Evolutionary conservation across 2,888 invertebrate genomes (phyloP), one percentile per base, ranked within the genome.

Genomic region (Chymomyza amoena): DNA sequence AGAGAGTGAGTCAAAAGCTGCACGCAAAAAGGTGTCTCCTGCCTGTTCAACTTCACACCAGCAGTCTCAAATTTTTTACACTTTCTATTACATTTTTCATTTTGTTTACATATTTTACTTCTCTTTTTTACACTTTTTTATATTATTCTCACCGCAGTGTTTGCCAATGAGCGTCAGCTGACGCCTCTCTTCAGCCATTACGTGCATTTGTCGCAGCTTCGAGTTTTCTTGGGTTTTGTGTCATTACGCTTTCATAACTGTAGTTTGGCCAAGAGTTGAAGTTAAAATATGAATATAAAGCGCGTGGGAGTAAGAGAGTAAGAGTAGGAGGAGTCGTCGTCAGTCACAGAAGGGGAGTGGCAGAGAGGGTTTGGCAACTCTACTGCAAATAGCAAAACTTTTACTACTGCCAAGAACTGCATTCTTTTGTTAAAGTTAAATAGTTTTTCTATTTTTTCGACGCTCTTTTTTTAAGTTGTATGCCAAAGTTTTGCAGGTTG

Each of bases 181-280:
- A 18, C 54, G 25, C 20, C 28, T 20, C 25, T 69, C 62, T 56
- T 54, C 45, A 69, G 80, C 71, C 80, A 82, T 82, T 82, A 71
- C 64, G 75, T 68, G 72, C 78, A 70, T 77, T 82, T 67, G 64
- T 63, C 69, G 78, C 76, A 70, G 78, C 70, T 75, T 60, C 13
- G 25, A 15, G 25, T 15, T 25, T 16, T 10, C 57, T 20, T 20
- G 66, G 65, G 61, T 69, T 75, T 45, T 45, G 10, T 87, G 80
- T 78, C 83, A 85, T 83, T 82, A 83, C 65, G 68, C 73, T 87
- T 85, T 87, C 73, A 81, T 84, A 69, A 69, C 70, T 78, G 80
- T 78, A 75, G 81, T 81, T 81, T 84, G 71, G 54, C 70, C 68
- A 62, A 57, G n/a, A 20, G 32, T 25, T 57, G 57, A 20, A 57